phyloP scores from a whole-genome alignment of 2,797 vertebrate species.

The Gorsachius magnificus region DNA sequence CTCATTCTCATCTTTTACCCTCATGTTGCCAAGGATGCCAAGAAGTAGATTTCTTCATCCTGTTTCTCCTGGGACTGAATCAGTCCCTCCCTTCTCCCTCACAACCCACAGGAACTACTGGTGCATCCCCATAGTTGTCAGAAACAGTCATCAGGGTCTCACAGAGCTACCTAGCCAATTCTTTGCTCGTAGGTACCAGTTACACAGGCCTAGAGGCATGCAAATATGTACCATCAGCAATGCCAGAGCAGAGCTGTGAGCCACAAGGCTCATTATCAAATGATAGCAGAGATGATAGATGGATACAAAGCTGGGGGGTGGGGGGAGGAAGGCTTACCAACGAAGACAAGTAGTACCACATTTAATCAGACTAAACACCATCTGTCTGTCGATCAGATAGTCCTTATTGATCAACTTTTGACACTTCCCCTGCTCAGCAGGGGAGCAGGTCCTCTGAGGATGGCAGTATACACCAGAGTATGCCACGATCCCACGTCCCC shows the following conservation, averaged over 20 bases:
- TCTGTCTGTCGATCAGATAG: neutral
- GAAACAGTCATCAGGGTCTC: neutral
- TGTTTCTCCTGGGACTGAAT: neutral
- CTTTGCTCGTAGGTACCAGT: neutral
- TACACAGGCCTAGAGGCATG: neutral
- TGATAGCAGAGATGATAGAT: neutral
- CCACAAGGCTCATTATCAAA: neutral
- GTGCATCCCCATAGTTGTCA: neutral
- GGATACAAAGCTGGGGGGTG: neutral
- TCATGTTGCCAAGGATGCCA: neutral
- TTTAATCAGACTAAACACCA: neutral
- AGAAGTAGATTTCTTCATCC: neutral
- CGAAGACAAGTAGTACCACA: neutral
- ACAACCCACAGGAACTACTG: neutral
- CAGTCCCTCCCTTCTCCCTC: neutral
- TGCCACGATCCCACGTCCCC: neutral
- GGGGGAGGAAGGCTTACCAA: neutral
- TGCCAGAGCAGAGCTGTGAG: neutral
- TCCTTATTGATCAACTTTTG: neutral
- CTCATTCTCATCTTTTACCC: neutral
- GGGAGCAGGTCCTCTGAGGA: neutral
- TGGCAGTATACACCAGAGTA: neutral
- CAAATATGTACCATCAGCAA: neutral
- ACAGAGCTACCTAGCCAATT: neutral
- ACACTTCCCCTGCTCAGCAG: neutral